Conservation (phyloP, 2,888 invertebrate genomes). For the Pachydiplax longipennis region DNA sequence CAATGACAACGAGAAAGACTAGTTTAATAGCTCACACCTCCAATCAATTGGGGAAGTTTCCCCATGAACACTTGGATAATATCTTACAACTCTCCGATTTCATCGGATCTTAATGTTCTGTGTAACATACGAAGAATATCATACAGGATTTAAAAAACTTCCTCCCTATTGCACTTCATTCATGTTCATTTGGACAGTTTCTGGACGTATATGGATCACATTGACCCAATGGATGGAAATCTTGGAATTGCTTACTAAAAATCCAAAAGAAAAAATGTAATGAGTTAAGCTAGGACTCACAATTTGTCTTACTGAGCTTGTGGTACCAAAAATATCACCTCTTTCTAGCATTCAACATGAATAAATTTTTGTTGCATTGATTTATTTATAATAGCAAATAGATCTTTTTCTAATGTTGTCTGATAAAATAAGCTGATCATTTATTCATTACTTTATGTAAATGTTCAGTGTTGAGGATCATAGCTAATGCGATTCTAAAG, state of each 20-base stretch:
- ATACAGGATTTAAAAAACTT: conserved; percentile 15
- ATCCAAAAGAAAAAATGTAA: conserved; percentile 25
- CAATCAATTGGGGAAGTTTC: neutral
- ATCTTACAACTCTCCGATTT: conserved; percentile 28
- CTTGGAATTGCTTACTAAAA: conserved; percentile 28
- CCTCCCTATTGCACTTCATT: neutral
- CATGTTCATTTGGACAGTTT: conserved; percentile 34
- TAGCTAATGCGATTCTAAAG: conserved; percentile 3
- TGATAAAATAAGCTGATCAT: conserved; percentile 42
- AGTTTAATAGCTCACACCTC: conserved; percentile 28
- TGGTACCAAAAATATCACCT: conserved; percentile 42
- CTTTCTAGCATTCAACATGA: conserved; percentile 41
- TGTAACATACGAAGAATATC: neutral
- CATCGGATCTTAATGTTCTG: conserved; percentile 13
- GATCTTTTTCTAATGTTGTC: conserved; percentile 17
- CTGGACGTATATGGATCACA: conserved; percentile 38
- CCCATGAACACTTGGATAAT: conserved; percentile 42
- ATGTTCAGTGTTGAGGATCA: neutral
- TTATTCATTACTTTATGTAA: neutral
- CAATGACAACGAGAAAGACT: conserved; percentile 44
- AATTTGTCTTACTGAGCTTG: conserved; percentile 33
- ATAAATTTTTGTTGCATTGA: conserved; percentile 40
- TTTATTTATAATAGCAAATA: conserved; percentile 34
- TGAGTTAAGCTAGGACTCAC: conserved; percentile 39
- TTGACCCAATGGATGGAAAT: conserved; percentile 33